Evolutionary conservation across 2,797 vertebrate species (phyloP), one percentile per base, ranked within the genome.

Genomic region (Parauchenoglanis ngamensis): DNA sequence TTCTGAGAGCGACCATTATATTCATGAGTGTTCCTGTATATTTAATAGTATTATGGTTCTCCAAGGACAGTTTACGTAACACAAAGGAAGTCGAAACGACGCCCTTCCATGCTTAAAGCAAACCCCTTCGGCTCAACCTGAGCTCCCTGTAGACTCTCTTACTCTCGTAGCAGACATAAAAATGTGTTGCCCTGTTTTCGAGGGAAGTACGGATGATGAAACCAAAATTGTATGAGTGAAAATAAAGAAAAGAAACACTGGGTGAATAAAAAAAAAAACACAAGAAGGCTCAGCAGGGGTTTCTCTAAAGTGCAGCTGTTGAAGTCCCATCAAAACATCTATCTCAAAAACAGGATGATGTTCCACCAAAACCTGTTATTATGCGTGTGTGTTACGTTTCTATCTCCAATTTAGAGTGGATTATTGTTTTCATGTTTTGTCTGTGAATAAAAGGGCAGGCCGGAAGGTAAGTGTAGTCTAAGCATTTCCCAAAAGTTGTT

Each of bases 121-220:
- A 56, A 57, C 17, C 54, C 79, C 79, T 49, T 63, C 11, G 61
- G n/a, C n/a, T 80, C 77, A 44, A 40, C 12, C 28, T 4, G 13
- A 72, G 28, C 23, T 77, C 70, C 87, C 84, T 65, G 77, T 59
- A 88, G 46, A 80, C 23, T 21, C 44, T 49, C 23, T 63, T 7
- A 70, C 40, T 67, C 81, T 73, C 31, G 25, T 31, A 96, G 95
- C 97, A 97, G 97, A 97, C 97, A 97, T 97, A 97, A 97, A 97
- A 97, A 97, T 97, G 96, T 92, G 95, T 96, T 96, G 95, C 93
- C 94, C 94, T 94, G 79, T 93, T 92, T 67, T 87, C 17, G 63
- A 94, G 94, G 94, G 94, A 94, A 95, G 96, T 96, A 95, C 59
- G 11, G 59, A 75, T 46, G 57, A 81, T 31, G 56, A 79, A 87